These are phyloP conservation scores for Zeuzera pyrina DNA, from an alignment of 2,888 invertebrate genomes.

Conservation along the genomic window DNA sequence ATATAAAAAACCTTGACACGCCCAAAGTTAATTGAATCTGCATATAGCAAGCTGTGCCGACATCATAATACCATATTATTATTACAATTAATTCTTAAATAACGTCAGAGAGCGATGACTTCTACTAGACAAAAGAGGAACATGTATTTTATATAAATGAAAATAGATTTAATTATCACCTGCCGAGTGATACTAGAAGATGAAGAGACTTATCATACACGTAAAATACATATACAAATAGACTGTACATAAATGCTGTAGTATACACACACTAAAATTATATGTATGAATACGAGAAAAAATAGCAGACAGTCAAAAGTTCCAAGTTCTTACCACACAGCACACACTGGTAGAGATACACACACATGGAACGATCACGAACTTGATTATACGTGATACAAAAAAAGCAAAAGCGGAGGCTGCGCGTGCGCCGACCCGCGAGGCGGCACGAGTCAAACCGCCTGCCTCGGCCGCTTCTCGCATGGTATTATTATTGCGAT, in stretches of 20 bases:
- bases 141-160: too few relatives aligned
- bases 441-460: slow-evolving; percentile 62
- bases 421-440: slow-evolving; percentile 66
- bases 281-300: neutral
- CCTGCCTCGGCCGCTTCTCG: slow-evolving; percentile 12
- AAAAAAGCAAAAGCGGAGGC: slow-evolving; percentile 66
- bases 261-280: neutral
- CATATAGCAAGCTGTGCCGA: too few relatives aligned
- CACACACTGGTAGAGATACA: too few relatives aligned
- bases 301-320: neutral
- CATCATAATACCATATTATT: too few relatives aligned
- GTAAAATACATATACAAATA: too few relatives aligned
- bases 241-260: too few relatives aligned
- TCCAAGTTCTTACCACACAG: too few relatives aligned
- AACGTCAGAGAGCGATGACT: neutral
- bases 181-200: too few relatives aligned
- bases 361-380: slow-evolving; percentile 34
- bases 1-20: neutral
- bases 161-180: too few relatives aligned
- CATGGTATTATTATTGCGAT: neutral
- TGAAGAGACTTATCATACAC: too few relatives aligned
- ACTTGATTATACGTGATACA: slow-evolving; percentile 56
- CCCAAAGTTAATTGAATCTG: neutral
- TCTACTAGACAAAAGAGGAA: too few relatives aligned
- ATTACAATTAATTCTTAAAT: neutral